Evolutionary conservation across 1,140 invertebrate genomes (phyloP).

Genomic region (Thaumetopoea pityocampa): DNA sequence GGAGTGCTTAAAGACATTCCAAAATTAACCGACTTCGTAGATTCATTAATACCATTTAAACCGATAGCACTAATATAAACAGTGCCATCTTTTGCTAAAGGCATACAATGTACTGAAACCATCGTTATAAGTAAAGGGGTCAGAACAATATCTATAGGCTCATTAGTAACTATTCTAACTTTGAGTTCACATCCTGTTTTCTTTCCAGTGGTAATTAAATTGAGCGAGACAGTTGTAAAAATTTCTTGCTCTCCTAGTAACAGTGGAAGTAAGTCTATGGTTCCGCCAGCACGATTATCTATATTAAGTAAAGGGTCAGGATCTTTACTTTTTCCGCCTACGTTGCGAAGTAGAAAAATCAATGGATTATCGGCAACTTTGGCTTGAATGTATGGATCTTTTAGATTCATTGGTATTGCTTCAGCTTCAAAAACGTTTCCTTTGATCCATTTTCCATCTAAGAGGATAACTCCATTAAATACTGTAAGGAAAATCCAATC

Average conservation of each 20-base stretch:
- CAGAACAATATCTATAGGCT: constrained; percentile 14
- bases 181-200: constrained; percentile 28
- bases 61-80: constrained; percentile 45
- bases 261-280: constrained; percentile 54
- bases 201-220: constrained; percentile 35
- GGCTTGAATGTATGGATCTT: constrained; percentile 28
- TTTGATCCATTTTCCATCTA: constrained; percentile 47
- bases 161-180: constrained; percentile 25
- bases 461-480: constrained; percentile 43
- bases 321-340: constrained; percentile 45
- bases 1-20: constrained; percentile 45
- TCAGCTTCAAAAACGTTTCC: constrained; percentile 23
- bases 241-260: constrained; percentile 50
- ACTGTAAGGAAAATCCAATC: constrained; percentile 42
- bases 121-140: constrained; percentile 50
- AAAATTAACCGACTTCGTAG: constrained; percentile 42
- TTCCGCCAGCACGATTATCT: constrained; percentile 54
- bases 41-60: constrained; percentile 35
- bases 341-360: constrained; percentile 40
- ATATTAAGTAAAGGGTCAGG: constrained; percentile 47
- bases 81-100: constrained; percentile 45
- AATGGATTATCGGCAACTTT: constrained; percentile 41
- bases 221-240: constrained; percentile 30
- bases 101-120: constrained; percentile 56
- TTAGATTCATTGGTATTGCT: constrained; percentile 40